Conservation (phyloP, 2,888 invertebrate species). For the Dastarcus helophoroides region DNA sequence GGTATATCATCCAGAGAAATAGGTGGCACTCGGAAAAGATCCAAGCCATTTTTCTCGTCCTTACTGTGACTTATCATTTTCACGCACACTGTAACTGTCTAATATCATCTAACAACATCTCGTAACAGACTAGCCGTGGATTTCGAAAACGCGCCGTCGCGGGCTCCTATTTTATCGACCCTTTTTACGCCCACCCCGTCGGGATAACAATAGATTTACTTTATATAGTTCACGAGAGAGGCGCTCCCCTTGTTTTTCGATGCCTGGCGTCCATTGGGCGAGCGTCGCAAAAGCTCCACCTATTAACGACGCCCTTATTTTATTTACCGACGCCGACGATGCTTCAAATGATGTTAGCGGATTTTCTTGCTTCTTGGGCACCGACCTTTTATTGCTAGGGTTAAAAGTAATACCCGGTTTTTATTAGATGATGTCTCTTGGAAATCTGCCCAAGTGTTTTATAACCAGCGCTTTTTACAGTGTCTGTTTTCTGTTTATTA, state of each 20-base stretch:
- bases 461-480: too few relatives aligned
- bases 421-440: too few relatives aligned
- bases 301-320: slow-evolving; percentile 22
- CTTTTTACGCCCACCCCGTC: slow-evolving; percentile 37
- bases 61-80: slow-evolving; percentile 36
- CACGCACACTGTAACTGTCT: slow-evolving; percentile 31
- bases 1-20: slow-evolving; percentile 63
- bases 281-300: slow-evolving; percentile 12
- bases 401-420: too few relatives aligned
- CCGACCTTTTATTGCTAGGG: too few relatives aligned
- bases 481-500: too few relatives aligned
- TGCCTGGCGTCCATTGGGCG: slow-evolving; percentile 28
- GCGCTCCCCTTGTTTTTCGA: slow-evolving; percentile 48
- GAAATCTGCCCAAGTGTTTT: too few relatives aligned
- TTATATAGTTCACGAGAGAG: slow-evolving; percentile 37
- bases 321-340: slow-evolving; percentile 12
- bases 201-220: slow-evolving; percentile 37
- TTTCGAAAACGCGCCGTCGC: slow-evolving; percentile 25
- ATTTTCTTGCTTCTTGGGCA: too few relatives aligned
- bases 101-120: slow-evolving; percentile 16
- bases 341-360: too few relatives aligned
- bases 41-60: slow-evolving; percentile 24
- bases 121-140: slow-evolving; percentile 18
- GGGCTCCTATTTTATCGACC: slow-evolving; percentile 24
- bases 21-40: slow-evolving; percentile 57